Evolutionary conservation across 2,797 vertebrate genomes (phyloP), one percentile per base, ranked within the genome.

Genomic region (Gallirallus australis): DNA sequence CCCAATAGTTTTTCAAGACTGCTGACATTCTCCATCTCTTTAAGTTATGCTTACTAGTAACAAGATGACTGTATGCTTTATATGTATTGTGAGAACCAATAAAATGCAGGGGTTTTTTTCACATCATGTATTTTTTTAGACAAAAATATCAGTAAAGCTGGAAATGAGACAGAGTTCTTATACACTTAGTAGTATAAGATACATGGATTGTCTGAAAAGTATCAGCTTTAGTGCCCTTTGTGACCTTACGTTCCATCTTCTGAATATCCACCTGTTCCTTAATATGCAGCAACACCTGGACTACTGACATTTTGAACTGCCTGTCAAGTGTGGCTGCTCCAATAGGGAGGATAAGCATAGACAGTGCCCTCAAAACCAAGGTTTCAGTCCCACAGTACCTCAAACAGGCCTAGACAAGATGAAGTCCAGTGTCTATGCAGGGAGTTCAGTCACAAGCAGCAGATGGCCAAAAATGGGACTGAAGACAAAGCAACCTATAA

Each of bases 271-370:
- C 7, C 21, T 39, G 3, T 31, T 15, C 13, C 20, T 64, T 63
- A 59, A 60, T 27, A 77, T 9, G 18, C 30, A 71, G 30, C 27
- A 75, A 39, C 7, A 28, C 23, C 39, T 17, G 20, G 19, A 65
- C 11, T 50, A 30, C 0, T 14, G 9, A 54, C 6, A 16, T 47
- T 56, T 35, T 69, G 27, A 56, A 18, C 31, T 54, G 8, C 42
- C 8, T 7, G 5, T 63, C 57, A 59, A 52, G 20, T 7, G 39
- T 27, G 4, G 20, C 11, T 61, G 31, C 4, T 63, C 31, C 73
- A 50, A 21, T 19, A 77, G 5, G 1, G 16, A 31, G 0, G 6
- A 72, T 7, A 33, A 61, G 17, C 19, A 47, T 0, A 71, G 8
- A 25, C 4, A 31, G 8, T 52, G n/a, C 12, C 12, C 21, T 84